Base-by-base conservation (phyloP, 2,888 invertebrate genomes). In the Calliphora vomitoria region DNA sequence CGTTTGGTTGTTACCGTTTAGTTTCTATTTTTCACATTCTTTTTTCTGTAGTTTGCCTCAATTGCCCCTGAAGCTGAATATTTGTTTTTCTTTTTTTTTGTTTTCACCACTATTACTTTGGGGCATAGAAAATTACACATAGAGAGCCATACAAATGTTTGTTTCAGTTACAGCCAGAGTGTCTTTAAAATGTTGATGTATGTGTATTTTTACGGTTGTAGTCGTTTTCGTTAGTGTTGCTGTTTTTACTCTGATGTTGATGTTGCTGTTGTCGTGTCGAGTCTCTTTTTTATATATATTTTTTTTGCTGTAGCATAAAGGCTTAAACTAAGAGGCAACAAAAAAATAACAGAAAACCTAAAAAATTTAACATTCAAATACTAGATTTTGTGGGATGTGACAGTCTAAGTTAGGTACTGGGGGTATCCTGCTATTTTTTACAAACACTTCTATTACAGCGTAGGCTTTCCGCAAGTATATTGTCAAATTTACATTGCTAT, bases 1-100 rank as follows among this genome's bases (percentile, higher is more conserved):
- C 66, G 55, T 66, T 53, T 35, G 38, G 18, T 25, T 41, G 10
- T 20, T 47, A 35, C 35, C 8, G n/a, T 72, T 10, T 53, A 53
- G 35, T 74, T 41, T 38, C 35, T 35, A n/a, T 41, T 35, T 68
- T 18, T 15, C 55, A 44, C 68, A 18, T 62, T 18, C 18, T 35
- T 35, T 60, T 8, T 44, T 18, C 4, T 71, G 1, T 6, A 71
- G 44, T 53, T 76, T 76, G 25, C 18, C 75, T 75, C 62, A 71
- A 71, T 75, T 85, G 47, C 62, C 71, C 81, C 50, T 53, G 11
- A 38, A 71, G 68, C 66, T 31, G 72, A 58, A 68, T 78, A 72
- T 35, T 71, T n/a, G n/a, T n/a, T n/a, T n/a, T n/a, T n/a, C n/a
- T n/a, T 25, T 25, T 25, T 25, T 25, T 71, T 78, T 71, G 44